Evolutionary conservation across 2,888 invertebrate species (phyloP), one percentile per base, ranked within the genome.

Genomic region (Rhyacophila evoluta): DNA sequence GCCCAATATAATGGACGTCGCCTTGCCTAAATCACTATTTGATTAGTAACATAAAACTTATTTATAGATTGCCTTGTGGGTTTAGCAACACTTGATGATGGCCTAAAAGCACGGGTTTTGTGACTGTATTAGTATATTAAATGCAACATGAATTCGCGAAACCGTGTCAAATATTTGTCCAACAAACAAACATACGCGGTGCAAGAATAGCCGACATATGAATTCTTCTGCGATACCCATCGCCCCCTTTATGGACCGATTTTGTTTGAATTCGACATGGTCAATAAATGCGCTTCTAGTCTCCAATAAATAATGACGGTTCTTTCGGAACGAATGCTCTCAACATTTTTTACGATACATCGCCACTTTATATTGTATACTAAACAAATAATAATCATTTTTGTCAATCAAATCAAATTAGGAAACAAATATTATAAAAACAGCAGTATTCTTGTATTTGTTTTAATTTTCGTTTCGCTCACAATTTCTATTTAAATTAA

Each of bases 111-210:
- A 19, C 10, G 15, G 10, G 6, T 19, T 55, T 55, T 55, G 55
- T 19, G 19, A 19, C 15, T 55, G 55, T 55, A 55, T 55, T 55
- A 10, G 70, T 67, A 39, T 73, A 72, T 78, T 76, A 75, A 72
- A 78, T 76, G 78, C 75, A 80, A 78, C 80, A 73, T 41, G 80
- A 76, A 80, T 80, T 80, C 78, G 76, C 78, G 29, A 77, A 78
- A 74, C 78, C 78, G 72, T 72, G 70, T 38, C 75, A 75, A 80
- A 80, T 80, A 80, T 80, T 80, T 78, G 33, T 70, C 19, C 10
- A 71, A 33, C 76, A 80, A 80, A 33, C 76, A 80, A 80, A 80
- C 75, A 80, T 69, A 33, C 36, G 68, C 68, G 15, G 71, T 67
- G 71, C 39, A 75, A 74, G 39, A 77, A 55, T 55, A 55, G 19